Base-by-base conservation (phyloP, 35 echinoderm and acorn worm species). In the Ophioderma brevispina region DNA sequence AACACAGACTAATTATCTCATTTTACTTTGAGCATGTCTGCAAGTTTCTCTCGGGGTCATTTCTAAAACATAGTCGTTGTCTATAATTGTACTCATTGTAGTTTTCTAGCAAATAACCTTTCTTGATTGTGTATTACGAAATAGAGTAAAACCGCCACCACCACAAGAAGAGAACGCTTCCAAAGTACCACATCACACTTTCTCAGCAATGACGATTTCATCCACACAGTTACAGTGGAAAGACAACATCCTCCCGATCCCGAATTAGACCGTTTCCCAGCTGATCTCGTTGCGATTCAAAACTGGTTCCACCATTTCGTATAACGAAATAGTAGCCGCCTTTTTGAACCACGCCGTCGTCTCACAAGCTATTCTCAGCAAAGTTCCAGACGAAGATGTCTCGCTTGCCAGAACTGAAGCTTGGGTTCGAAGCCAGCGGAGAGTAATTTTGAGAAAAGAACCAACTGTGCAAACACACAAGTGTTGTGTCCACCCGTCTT, bases 161-260 rank as follows among this genome's bases (percentile, higher is more conserved):
- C 39, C 38, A 23, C 80, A 82, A n/a, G n/a, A 13, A 1, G 31
- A 35, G 19, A 13, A 36, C 83, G 70, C 10, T 25, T 5, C 32
- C n/a, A n/a, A n/a, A 32, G 63, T 28, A 85, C 83, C 23, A 36
- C 83, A 34, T 85, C 52, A 14, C 31, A 25, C 63, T 32, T 64
- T 35, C 52, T n/a, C 83, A 85, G 52, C 83, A 52, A 59, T 37
- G 83, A 52, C 50, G 52, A 59, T 2, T 70, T 70, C 59, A 25
- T 70, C 28, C 59, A 70, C 6, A 6, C 2, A 15, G 59, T 70
- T 25, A 70, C 59, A 8, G 23, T 70, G 3, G 59, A 70, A 70
- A 70, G 59, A 70, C 59, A 25, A 25, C 59, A 25, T 15, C n/a
- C n/a, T n/a, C n/a, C n/a, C n/a, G 59, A 70, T 70, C 59, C 28